Evolutionary conservation across 2,797 vertebrate species (phyloP).

Genomic region (Hemibagrus guttatus): DNA sequence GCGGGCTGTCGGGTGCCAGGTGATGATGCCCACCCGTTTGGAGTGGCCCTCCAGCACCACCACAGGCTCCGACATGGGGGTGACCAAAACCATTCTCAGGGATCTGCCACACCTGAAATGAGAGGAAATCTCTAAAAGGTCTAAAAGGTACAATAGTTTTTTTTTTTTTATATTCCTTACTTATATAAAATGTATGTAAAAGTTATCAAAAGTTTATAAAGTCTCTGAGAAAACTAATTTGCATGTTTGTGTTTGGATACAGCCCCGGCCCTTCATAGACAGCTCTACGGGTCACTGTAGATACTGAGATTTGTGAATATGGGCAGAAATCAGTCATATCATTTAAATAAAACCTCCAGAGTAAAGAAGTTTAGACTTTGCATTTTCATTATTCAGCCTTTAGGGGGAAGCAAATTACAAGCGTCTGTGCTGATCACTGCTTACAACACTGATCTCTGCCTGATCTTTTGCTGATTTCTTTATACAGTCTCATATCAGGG

Average conservation of each 20-base stretch:
- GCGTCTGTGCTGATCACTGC: neutral
- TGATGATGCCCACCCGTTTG: slow-evolving; percentile 93
- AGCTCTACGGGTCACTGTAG: neutral
- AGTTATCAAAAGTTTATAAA: neutral
- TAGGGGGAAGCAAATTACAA: slow-evolving; percentile 66
- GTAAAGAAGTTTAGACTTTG: neutral
- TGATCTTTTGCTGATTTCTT: neutral
- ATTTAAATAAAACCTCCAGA: neutral
- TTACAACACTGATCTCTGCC: neutral
- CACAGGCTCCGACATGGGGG: slow-evolving; percentile 86
- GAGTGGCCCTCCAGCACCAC: slow-evolving; percentile 93
- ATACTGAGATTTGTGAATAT: neutral
- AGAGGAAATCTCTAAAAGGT: neutral
- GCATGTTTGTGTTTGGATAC: neutral
- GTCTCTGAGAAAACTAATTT: neutral
- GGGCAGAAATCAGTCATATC: neutral
- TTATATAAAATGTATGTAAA: neutral
- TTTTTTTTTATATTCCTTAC: neutral
- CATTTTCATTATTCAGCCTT: slow-evolving; percentile 57
- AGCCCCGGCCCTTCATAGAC: neutral
- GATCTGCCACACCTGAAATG: slow-evolving; percentile 93
- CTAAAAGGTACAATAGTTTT: neutral
- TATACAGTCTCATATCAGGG: neutral
- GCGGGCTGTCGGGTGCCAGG: slow-evolving; percentile 95
- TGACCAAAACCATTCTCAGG: slow-evolving; percentile 91